Evolutionary conservation across 2,888 invertebrate species (phyloP).

Genomic region (Drosophila ustulata): DNA sequence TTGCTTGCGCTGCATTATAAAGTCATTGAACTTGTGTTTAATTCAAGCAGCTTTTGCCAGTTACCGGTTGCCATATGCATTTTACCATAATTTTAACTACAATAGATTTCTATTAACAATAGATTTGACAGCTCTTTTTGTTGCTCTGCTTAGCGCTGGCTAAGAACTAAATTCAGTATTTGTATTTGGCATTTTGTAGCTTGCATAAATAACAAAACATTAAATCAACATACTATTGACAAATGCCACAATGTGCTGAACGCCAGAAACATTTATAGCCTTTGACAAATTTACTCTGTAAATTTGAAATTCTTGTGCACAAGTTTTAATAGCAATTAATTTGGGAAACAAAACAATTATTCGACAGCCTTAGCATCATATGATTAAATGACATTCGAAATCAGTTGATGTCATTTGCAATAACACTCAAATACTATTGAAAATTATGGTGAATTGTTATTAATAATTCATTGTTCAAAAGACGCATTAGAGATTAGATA

Average conservation of each 20-base stretch:
- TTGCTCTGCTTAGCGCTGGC: neutral
- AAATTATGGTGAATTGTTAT: neutral
- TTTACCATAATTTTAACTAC: constrained; percentile 38
- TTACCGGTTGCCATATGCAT: neutral
- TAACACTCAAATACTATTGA: neutral
- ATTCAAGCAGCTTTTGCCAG: constrained; percentile 11
- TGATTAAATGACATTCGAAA: neutral
- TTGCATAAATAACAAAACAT: constrained; percentile 16
- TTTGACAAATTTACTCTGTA: constrained; percentile 15
- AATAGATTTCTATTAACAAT: constrained; percentile 8
- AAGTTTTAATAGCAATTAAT: constrained; percentile 33
- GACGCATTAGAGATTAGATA: too few species aligned
- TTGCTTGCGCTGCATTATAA: constrained; percentile 36
- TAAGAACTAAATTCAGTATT: constrained; percentile 3
- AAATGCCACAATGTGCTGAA: neutral
- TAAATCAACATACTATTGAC: constrained; percentile 4
- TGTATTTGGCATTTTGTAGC: constrained; percentile 11
- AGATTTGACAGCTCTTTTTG: neutral
- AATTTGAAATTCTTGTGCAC: constrained; percentile 14
- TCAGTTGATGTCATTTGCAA: neutral
- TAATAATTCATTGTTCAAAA: neutral
- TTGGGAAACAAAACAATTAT: constrained; percentile 12
- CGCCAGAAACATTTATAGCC: neutral
- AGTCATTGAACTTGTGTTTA: constrained; percentile 58
- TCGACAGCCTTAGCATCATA: neutral